Evolutionary conservation across 1,140 invertebrate genomes (phyloP).

Genomic region (Chironomus tepperi): DNA sequence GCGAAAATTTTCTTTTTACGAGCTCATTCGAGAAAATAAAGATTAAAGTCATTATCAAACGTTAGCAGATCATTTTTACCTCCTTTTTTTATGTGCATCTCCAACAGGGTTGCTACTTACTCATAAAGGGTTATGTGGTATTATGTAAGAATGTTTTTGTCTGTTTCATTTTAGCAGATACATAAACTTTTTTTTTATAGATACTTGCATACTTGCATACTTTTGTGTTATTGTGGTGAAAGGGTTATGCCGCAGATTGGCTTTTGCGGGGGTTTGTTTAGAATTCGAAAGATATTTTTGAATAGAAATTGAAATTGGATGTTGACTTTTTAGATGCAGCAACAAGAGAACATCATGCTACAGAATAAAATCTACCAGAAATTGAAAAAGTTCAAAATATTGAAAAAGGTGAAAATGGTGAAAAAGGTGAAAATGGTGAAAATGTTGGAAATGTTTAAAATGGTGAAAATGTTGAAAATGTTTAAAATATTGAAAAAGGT

Average conservation of each 20-base stretch:
- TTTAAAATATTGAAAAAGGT: too few species aligned
- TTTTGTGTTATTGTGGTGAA: neutral
- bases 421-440: too few species aligned
- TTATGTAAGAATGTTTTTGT: neutral
- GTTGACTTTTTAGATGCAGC: too few species aligned
- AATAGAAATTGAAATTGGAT: too few species aligned
- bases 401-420: too few species aligned
- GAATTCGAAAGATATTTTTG: neutral
- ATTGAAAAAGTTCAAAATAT: too few species aligned
- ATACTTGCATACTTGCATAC: neutral
- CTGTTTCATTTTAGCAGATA: neutral
- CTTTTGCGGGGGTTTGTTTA: neutral
- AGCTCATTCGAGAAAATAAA: neutral
- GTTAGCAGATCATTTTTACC: constrained; percentile 6
- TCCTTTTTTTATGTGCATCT: neutral
- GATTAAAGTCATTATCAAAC: neutral
- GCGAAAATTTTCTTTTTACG: neutral
- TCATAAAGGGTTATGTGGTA: neutral
- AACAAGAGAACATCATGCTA: too few species aligned
- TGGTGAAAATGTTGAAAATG: too few species aligned
- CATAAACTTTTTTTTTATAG: neutral
- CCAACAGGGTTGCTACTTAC: neutral
- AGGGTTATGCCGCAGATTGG: neutral
- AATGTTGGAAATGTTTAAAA: too few species aligned
- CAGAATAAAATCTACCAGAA: too few species aligned